Evolutionary conservation across 2,797 vertebrate species (phyloP).

Genomic region (Neosalanx taihuensis): DNA sequence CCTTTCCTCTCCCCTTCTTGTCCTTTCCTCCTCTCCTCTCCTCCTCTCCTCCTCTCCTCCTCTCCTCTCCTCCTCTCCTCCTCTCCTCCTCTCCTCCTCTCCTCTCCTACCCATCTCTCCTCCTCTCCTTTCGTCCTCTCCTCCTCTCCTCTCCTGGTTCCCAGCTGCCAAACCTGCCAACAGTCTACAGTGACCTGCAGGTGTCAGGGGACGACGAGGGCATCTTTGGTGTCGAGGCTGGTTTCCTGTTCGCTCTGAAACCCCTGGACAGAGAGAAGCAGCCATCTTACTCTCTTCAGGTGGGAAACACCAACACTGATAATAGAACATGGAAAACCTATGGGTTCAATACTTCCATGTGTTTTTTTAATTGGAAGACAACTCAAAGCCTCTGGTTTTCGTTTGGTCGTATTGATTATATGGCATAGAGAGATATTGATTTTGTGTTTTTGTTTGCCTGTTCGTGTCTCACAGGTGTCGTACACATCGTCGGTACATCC

Average conservation of each 20-base stretch:
- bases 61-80: not conserved
- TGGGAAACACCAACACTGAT: conserved; percentile 34
- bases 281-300: conserved; percentile 79
- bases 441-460: conserved; percentile 25
- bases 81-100: not conserved
- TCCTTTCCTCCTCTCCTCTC: too few relatives aligned
- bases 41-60: too few relatives aligned
- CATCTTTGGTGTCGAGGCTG: conserved; percentile 81
- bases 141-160: not conserved
- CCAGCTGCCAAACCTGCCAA: conserved; percentile 69
- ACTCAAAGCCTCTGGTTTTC: not conserved
- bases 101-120: too few relatives aligned
- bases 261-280: conserved; percentile 84
- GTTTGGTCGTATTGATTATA: not conserved
- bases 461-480: conserved; percentile 59
- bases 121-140: too few relatives aligned
- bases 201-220: conserved; percentile 71
- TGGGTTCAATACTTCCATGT: too few relatives aligned
- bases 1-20: too few relatives aligned
- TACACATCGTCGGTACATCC: conserved; percentile 63
- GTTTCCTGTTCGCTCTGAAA: conserved; percentile 77
- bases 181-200: conserved; percentile 66
- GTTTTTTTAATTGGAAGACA: not conserved
- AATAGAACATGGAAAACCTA: too few relatives aligned
- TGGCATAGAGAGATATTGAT: not conserved